phyloP scores from a whole-genome alignment of 2,113 vertebrate genomes.

The Paradoxurus hermaphroditus region DNA sequence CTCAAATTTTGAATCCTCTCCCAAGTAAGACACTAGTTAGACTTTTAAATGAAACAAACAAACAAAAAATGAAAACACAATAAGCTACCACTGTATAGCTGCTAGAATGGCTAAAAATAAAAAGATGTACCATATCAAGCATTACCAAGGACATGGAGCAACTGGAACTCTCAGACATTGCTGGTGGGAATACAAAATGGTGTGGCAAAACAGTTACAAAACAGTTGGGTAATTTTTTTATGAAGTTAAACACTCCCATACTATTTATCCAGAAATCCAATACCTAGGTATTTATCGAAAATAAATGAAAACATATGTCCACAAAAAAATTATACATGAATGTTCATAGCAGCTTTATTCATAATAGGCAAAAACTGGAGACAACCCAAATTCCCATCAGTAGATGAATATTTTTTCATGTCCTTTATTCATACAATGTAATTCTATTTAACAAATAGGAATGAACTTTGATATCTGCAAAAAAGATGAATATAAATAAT shows the following conservation, averaged over 20 bases:
- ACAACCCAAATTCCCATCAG: not conserved
- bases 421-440: not conserved
- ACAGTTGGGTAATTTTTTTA: not conserved
- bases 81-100: not conserved
- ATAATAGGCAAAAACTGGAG: not conserved
- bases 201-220: not conserved
- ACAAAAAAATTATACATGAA: not conserved
- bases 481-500: not conserved
- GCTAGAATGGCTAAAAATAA: not conserved
- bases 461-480: not conserved
- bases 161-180: not conserved
- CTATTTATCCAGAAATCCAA: not conserved
- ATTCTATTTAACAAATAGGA: not conserved
- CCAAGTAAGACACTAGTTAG: not conserved
- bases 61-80: not conserved
- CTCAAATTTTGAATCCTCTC: not conserved
- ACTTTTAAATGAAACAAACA: not conserved
- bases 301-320: not conserved
- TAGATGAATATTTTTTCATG: not conserved
- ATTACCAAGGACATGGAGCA: not conserved
- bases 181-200: not conserved
- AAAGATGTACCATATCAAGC: not conserved
- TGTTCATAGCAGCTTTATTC: not conserved
- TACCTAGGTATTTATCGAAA: not conserved
- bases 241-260: not conserved